These are phyloP conservation scores for Limnephilus rhombicus DNA, from an alignment of 2,888 invertebrate species.

Conservation along the genomic window DNA sequence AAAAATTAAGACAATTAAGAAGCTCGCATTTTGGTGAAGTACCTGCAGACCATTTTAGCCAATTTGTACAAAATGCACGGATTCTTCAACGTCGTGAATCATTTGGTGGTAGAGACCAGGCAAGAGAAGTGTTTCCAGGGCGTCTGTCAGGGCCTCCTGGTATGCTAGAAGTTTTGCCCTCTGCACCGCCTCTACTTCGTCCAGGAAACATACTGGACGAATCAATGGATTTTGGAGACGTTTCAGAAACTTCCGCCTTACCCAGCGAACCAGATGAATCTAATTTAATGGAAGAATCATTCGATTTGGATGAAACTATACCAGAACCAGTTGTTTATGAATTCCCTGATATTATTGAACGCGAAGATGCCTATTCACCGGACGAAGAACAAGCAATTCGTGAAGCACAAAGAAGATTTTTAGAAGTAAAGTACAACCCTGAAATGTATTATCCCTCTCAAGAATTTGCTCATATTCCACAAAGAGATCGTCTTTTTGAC, in stretches of 20 bases:
- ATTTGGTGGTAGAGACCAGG: neutral
- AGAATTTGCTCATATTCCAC: neutral
- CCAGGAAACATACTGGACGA: neutral
- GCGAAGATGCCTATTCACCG: constrained; percentile 7
- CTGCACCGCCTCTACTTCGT: neutral
- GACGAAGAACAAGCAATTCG: constrained; percentile 23
- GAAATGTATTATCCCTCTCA: constrained; percentile 44
- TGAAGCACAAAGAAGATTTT: constrained; percentile 30
- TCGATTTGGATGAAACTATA: constrained; percentile 7
- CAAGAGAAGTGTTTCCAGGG: constrained; percentile 11
- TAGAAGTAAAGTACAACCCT: constrained; percentile 22
- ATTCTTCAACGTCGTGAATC: constrained; percentile 21
- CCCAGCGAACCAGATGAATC: neutral
- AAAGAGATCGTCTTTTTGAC: neutral
- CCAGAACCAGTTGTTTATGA: constrained; percentile 11
- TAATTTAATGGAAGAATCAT: constrained; percentile 28
- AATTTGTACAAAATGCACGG: neutral
- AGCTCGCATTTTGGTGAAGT: constrained; percentile 5
- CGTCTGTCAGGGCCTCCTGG: constrained; percentile 27
- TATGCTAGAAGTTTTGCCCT: neutral
- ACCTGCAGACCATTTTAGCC: neutral
- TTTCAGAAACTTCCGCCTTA: neutral
- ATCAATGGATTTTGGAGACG: constrained; percentile 25
- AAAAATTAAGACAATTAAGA: constrained; percentile 32
- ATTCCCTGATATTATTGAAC: constrained; percentile 23